Evolutionary conservation across 2,797 vertebrate species (phyloP).

Genomic region (Pelochelys cantorii): DNA sequence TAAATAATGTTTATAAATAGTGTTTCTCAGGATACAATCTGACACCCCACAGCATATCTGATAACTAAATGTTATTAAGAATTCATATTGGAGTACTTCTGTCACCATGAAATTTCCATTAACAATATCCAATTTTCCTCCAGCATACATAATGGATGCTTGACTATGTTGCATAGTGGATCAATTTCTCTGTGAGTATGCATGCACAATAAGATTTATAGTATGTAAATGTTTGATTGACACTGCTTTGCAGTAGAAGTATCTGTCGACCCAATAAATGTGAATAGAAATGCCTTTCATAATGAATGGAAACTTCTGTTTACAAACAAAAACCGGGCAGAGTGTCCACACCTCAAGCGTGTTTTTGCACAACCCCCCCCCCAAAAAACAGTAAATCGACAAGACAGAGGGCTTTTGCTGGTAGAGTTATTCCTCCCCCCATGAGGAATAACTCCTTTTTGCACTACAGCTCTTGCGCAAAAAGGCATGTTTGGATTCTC

Average conservation of each 20-base stretch:
- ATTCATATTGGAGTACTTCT: constrained; percentile 10
- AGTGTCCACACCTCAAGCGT: no score
- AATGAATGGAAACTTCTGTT: background rate
- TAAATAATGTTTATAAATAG: background rate
- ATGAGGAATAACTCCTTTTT: no score
- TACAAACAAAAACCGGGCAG: background rate
- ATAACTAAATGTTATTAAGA: constrained; percentile 47
- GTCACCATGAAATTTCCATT: constrained; percentile 38
- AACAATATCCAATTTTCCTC: constrained; percentile 26
- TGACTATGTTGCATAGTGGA: background rate
- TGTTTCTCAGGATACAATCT: constrained; percentile 15
- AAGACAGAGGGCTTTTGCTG: no score
- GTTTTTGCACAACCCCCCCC: no score
- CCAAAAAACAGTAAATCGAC: no score
- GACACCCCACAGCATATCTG: background rate
- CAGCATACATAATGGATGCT: background rate
- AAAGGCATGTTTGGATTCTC: no score
- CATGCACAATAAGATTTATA: constrained; percentile 29
- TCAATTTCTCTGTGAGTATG: constrained; percentile 21
- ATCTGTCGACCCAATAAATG: constrained; percentile 1
- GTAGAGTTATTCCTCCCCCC: no score
- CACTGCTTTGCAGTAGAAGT: constrained; percentile 21
- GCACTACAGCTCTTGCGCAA: no score
- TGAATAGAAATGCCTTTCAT: constrained; percentile 12
- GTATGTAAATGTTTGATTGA: constrained; percentile 16